These are phyloP conservation scores for Aulostomus chinensis DNA, from an alignment of 2,797 vertebrate genomes.

Conservation along the genomic window DNA sequence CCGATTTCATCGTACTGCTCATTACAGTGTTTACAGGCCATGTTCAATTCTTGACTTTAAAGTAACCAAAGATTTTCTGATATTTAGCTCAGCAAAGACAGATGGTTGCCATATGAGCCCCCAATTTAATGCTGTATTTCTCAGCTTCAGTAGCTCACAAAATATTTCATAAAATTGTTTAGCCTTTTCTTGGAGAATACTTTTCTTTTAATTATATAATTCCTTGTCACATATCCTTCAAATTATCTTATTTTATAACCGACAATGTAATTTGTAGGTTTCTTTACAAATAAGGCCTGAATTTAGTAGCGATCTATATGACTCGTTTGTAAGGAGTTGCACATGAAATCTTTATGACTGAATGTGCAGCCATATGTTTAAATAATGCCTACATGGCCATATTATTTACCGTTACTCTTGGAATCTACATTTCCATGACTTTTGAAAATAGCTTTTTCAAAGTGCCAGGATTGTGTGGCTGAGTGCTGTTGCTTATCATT, in stretches of 20 bases:
- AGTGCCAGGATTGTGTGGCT: conserved; percentile 66
- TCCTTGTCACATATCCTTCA: too few species aligned
- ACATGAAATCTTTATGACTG: conserved; percentile 12
- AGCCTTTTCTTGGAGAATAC: too few species aligned
- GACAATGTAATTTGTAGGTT: conserved; percentile 8
- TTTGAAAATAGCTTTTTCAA: conserved; percentile 64
- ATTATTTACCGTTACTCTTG: conserved; percentile 35
- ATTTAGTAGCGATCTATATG: background rate
- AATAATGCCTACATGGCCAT: conserved; percentile 24
- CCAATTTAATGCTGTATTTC: too few species aligned
- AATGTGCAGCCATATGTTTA: conserved; percentile 36
- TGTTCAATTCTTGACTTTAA: conserved; percentile 87
- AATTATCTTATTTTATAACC: conserved; percentile 1
- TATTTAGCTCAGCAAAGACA: conserved; percentile 36
- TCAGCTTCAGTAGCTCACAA: conserved; percentile 4
- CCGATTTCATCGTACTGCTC: conserved; percentile 87
- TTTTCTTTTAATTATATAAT: too few species aligned
- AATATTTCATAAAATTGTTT: conserved; percentile 1
- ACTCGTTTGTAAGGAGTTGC: background rate
- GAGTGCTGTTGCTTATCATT: conserved; percentile 75
- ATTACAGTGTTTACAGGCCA: conserved; percentile 88
- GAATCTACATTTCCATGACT: conserved; percentile 62
- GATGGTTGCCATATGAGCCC: too few species aligned
- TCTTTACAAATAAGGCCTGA: conserved; percentile 18
- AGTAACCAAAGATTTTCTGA: conserved; percentile 54